Evolutionary conservation across 2,888 invertebrate species (phyloP).

Genomic region (Agriopis marginaria): DNA sequence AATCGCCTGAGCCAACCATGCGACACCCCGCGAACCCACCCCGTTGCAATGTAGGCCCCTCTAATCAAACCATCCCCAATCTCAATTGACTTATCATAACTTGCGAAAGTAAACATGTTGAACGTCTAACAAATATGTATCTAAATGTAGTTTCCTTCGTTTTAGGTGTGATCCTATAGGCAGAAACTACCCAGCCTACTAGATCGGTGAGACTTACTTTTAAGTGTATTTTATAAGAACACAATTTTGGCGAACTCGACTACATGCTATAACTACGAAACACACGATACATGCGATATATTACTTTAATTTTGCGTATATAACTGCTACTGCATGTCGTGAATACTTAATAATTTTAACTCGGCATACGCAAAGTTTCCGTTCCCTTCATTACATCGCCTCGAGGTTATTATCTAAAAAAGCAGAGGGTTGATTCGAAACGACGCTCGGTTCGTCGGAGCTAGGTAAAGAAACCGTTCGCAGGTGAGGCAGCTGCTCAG

Average conservation of each 20-base stretch:
- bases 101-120: slow-evolving; percentile 11
- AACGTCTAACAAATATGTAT: slow-evolving; percentile 35
- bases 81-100: background rate
- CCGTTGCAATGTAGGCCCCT: slow-evolving; percentile 62
- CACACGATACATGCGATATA: background rate
- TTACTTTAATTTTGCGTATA: slow-evolving; percentile 34
- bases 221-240: slow-evolving; percentile 12
- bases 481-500: slow-evolving; percentile 79
- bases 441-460: slow-evolving; percentile 34
- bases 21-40: slow-evolving; percentile 28
- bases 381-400: slow-evolving; percentile 35
- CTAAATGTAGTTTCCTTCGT: slow-evolving; percentile 64
- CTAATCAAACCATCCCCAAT: slow-evolving; percentile 19
- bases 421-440: slow-evolving; percentile 42
- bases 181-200: slow-evolving; percentile 57
- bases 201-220: slow-evolving; percentile 61
- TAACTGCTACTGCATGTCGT: slow-evolving; percentile 3
- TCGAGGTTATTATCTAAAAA: slow-evolving; percentile 43
- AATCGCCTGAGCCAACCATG: slow-evolving; percentile 56
- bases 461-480: slow-evolving; percentile 57
- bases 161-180: slow-evolving; percentile 67
- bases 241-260: background rate
- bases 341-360: slow-evolving; percentile 6
- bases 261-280: background rate
- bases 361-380: slow-evolving; percentile 3